A percentile compares a stretch with the other conserved stretches of the same genome.
Conservation (phyloP, 1,140 invertebrate genomes). For the Drosophila kohkoa region DNA sequence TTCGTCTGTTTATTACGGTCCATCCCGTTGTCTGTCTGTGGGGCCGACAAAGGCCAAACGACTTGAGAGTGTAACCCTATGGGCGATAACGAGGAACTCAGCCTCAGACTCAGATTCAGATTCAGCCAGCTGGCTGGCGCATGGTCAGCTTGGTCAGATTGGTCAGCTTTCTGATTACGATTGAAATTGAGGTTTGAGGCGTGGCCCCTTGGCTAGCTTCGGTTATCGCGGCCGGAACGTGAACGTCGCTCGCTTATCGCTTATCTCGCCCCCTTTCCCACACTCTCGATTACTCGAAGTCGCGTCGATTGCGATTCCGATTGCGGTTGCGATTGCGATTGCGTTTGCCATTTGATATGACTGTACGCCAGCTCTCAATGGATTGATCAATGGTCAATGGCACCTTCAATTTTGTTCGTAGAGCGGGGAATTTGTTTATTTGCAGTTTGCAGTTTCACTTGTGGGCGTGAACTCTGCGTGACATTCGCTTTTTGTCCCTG, state of each 20-base stretch:
- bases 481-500: constrained; percentile 10
- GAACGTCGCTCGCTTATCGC: constrained; percentile 24
- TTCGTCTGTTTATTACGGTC: neutral
- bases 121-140: constrained; percentile 55
- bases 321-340: neutral
- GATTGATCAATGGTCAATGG: constrained; percentile 24
- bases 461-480: constrained; percentile 34
- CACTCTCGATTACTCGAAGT: neutral
- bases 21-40: neutral
- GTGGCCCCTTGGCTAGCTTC: neutral
- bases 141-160: constrained; percentile 29
- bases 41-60: constrained; percentile 16
- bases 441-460: constrained; percentile 16
- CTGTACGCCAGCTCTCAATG: constrained; percentile 15
- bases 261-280: constrained; percentile 14
- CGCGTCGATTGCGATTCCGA: neutral
- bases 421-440: neutral
- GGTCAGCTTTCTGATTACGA: constrained; percentile 22
- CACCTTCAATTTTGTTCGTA: neutral
- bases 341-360: neutral
- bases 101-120: constrained; percentile 11
- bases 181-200: constrained; percentile 1
- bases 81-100: constrained; percentile 16
- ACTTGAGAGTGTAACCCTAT: constrained; percentile 30
- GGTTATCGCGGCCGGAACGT: constrained; percentile 21